phyloP scores from a whole-genome alignment of 2,888 invertebrate genomes.

The Muschampia plurimacula region DNA sequence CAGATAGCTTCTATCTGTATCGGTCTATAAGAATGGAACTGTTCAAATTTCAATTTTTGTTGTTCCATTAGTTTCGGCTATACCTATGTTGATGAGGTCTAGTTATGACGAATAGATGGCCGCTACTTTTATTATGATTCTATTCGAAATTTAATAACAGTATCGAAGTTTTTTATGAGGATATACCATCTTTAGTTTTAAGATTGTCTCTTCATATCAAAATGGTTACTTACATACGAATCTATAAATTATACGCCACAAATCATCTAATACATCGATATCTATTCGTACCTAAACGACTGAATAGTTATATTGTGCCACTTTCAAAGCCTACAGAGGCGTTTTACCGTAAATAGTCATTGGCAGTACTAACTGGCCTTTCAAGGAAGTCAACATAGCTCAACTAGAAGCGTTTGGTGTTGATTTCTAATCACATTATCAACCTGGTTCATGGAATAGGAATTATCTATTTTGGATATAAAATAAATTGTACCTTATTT shows the following conservation, averaged over 20 bases:
- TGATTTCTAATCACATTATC: slow-evolving; percentile 23
- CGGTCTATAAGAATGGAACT: no score
- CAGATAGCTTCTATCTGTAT: no score
- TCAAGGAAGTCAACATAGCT: slow-evolving; percentile 76
- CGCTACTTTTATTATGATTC: no score
- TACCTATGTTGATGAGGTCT: no score
- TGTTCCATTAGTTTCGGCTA: no score
- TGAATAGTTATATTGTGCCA: slow-evolving; percentile 7
- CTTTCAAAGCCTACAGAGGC: slow-evolving; percentile 51
- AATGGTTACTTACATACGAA: no score
- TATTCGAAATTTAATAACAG: no score
- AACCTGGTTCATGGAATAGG: background rate
- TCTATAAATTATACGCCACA: background rate
- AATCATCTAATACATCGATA: background rate
- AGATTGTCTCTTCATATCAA: no score
- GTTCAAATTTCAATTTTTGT: no score
- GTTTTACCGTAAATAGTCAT: slow-evolving; percentile 76
- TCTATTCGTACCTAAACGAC: background rate
- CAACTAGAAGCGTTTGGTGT: slow-evolving; percentile 5
- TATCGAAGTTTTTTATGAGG: no score
- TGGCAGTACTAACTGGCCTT: slow-evolving; percentile 77
- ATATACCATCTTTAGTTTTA: no score
- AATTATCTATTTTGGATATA: background rate
- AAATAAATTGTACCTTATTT: background rate
- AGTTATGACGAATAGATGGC: no score